Evolutionary conservation across 2,113 vertebrate species (phyloP), one percentile per base, ranked within the genome.

Genomic region (Herpetotheres cachinnans): DNA sequence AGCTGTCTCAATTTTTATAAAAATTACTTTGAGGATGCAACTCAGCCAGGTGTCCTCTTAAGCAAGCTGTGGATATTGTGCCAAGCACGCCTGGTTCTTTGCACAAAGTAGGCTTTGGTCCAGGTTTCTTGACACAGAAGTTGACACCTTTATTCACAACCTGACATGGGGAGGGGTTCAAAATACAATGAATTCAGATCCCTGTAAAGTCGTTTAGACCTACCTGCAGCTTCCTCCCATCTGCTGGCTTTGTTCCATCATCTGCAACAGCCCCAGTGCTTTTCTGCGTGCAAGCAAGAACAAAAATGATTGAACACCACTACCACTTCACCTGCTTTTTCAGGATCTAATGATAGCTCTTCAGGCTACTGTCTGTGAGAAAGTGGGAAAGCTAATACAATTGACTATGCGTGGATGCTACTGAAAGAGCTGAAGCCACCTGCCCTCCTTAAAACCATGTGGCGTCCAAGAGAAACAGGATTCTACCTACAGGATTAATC

Each of bases 181-280:
- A 84, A 72, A 76, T 29, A 40, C 61, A 55, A 14, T 7, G 8
- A 55, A 34, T 85, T 47, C 16, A 71, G 71, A 18, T 16, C 36
- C 34, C 65, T 79, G 56, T 49, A 29, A 81, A 49, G 81, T 50
- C 52, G 7, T 24, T 76, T 73, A 59, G 70, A 92, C 98, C 97
- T 98, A 99, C 99, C 99, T 99, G 98, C 83, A 99, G 97, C 89
- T 91, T 98, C 97, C 97, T 98, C 90, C 96, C 98, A 90, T 99
- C 98, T 72, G 98, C 96, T 66, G 93, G 55, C 54, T 81, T 88
- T 46, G 62, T 63, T 92, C 96, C 97, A 29, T 98, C 98, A 55
- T 96, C 98, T 78, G 50, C 90, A 14, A 90, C 36, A 50, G 97
- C 94, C 59, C 36, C 98, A 54, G 97, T 97, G 46, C 97, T 98